These are phyloP conservation scores for Paramormyrops hopkinsi DNA, from an alignment of 2,797 vertebrate genomes.

Conservation along the genomic window DNA sequence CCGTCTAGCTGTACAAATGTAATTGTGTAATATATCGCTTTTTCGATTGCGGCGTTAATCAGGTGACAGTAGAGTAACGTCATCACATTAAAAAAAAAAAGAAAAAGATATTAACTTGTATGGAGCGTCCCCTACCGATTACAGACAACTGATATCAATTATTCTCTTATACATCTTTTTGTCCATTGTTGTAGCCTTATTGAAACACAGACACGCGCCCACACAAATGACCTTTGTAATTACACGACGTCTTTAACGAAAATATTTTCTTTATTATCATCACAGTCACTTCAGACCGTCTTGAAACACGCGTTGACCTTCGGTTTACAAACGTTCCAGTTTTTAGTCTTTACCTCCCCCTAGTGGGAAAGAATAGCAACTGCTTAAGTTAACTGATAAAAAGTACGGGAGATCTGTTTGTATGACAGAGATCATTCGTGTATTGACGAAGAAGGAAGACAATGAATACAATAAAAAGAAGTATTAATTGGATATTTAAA, in stretches of 20 bases:
- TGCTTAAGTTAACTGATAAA: neutral
- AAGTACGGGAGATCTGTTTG: neutral
- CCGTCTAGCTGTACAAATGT: neutral
- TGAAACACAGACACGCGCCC: neutral
- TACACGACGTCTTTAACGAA: neutral
- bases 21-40: neutral
- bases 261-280: neutral
- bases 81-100: neutral
- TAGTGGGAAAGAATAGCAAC: neutral
- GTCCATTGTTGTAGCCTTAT: neutral
- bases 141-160: neutral
- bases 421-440: neutral
- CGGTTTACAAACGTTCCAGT: neutral
- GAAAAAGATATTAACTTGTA: neutral
- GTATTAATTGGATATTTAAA: neutral
- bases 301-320: neutral
- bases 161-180: neutral
- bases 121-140: constrained; percentile 17
- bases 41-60: neutral
- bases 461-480: neutral
- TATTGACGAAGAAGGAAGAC: neutral
- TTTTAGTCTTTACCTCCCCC: constrained; percentile 23
- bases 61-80: neutral
- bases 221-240: neutral
- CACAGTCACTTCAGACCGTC: neutral